Conservation (phyloP, 2,797 vertebrate genomes). For the Myotis planiceps region DNA sequence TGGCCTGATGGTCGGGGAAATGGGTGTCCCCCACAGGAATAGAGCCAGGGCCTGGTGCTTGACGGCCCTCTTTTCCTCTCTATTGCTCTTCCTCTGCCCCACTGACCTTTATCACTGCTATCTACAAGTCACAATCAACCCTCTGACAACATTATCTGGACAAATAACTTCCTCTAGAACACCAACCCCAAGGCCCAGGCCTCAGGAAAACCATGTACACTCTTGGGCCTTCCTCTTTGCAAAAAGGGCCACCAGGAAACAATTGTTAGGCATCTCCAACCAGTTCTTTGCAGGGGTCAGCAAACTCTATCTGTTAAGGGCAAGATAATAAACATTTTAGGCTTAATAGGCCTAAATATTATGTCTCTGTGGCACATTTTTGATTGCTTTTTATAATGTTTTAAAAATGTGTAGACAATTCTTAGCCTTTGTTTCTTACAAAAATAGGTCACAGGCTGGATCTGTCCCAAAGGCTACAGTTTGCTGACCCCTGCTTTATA, state of each 20-base stretch:
- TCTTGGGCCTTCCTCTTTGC: not conserved
- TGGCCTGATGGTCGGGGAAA: accelerated
- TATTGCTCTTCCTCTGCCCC: not conserved
- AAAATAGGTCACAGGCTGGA: not conserved
- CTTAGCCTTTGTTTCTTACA: not conserved
- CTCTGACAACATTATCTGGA: not conserved
- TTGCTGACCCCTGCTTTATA: not conserved
- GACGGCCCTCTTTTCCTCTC: not conserved
- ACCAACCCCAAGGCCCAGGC: not conserved
- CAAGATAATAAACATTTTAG: not conserved
- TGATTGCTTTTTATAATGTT: not conserved
- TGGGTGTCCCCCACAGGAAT: not conserved
- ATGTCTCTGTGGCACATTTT: not conserved
- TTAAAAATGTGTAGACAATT: not conserved
- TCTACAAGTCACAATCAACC: not conserved
- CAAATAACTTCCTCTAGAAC: not conserved
- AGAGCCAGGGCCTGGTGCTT: not conserved
- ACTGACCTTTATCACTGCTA: not conserved
- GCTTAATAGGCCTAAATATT: not conserved
- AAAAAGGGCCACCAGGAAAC: not conserved
- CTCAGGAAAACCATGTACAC: not conserved
- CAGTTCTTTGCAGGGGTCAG: not conserved
- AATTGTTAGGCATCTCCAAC: accelerated
- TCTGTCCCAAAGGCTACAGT: not conserved
- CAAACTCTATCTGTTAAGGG: not conserved